Conservation (phyloP, 2,113 vertebrate genomes). For the Pundamilia nyererei region DNA sequence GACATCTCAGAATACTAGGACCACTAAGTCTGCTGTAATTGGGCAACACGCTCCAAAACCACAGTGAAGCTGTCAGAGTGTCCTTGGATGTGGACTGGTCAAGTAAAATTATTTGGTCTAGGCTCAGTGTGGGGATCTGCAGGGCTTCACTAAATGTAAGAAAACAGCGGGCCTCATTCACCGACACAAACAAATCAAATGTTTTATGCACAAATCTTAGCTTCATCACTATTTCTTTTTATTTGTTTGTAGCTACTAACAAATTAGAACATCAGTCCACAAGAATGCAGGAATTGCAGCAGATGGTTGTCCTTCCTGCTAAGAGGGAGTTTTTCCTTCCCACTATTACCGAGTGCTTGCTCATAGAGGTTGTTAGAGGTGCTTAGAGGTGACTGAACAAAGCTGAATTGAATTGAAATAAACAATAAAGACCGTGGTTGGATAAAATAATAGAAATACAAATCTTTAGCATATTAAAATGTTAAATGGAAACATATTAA, state of each 20-base stretch:
- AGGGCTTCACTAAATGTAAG: background rate
- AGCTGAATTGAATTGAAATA: background rate
- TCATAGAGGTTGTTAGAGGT: accelerated
- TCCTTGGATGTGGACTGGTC: background rate
- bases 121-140: background rate
- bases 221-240: background rate
- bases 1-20: background rate
- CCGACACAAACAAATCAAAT: background rate
- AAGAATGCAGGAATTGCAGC: background rate
- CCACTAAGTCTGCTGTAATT: background rate
- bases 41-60: background rate
- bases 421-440: background rate
- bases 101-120: background rate
- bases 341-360: background rate
- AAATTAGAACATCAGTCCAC: background rate
- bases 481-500: background rate
- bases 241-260: background rate
- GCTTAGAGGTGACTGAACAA: background rate
- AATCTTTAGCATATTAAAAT: accelerated
- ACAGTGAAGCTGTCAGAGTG: background rate
- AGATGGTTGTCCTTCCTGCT: background rate
- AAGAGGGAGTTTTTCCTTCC: background rate
- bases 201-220: background rate
- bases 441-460: accelerated
- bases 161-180: accelerated